These are phyloP conservation scores for Aspidapion aeneum DNA, from an alignment of 2,888 invertebrate species.

Conservation along the genomic window DNA sequence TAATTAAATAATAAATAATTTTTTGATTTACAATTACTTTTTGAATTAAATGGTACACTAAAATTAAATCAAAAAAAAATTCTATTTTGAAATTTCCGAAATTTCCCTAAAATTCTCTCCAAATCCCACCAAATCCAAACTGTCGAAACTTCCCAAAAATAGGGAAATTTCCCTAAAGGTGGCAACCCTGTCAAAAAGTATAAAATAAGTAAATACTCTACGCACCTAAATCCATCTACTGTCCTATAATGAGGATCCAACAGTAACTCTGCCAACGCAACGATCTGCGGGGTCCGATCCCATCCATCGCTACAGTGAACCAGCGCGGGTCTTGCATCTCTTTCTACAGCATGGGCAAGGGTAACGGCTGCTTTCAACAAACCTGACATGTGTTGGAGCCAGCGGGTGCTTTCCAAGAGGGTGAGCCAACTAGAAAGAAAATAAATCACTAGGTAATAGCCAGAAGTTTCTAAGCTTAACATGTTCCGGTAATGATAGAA, in stretches of 20 bases:
- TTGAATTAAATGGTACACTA: too few species aligned
- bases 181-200: too few species aligned
- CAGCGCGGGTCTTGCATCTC: slow-evolving; percentile 82
- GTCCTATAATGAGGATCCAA: slow-evolving; percentile 95
- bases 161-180: too few species aligned
- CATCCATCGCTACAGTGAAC: slow-evolving; percentile 99
- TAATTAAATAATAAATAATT: too few species aligned
- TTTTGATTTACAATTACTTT: too few species aligned
- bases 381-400: slow-evolving; percentile 88
- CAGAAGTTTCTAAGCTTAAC: too few species aligned
- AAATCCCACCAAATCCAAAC: too few species aligned
- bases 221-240: slow-evolving; percentile 61
- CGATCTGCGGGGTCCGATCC: slow-evolving; percentile 98
- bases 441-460: too few species aligned
- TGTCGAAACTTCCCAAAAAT: too few species aligned
- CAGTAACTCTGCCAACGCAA: slow-evolving; percentile 86
- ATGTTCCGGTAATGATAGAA: not conserved
- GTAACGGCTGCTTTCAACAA: slow-evolving; percentile 77
- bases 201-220: not conserved
- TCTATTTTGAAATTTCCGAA: too few species aligned
- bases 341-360: slow-evolving; percentile 76
- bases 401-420: slow-evolving; percentile 82
- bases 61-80: too few species aligned
- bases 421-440: slow-evolving; percentile 75
- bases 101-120: too few species aligned